A percentile compares a stretch with the other conserved stretches of the same genome.
These are phyloP conservation scores for Pomacea canaliculata DNA, from an alignment of 2,888 invertebrate species.

Conservation along the genomic window DNA sequence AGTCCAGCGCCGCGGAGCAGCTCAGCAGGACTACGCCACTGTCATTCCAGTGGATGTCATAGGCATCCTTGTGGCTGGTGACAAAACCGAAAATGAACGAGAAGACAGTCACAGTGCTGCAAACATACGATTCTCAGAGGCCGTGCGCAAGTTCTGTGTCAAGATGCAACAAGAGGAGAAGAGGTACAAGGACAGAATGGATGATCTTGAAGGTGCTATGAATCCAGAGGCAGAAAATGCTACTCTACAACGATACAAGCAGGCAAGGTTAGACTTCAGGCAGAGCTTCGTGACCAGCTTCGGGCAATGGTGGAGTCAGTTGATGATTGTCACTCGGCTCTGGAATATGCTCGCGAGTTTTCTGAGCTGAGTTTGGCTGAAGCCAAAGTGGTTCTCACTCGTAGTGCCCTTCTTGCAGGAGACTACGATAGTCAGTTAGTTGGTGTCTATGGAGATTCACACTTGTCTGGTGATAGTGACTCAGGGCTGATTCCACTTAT, in stretches of 20 bases:
- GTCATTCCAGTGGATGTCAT: constrained; percentile 62
- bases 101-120: constrained; percentile 55
- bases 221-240: constrained; percentile 63
- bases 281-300: constrained; percentile 62
- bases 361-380: constrained; percentile 61
- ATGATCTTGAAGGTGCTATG: constrained; percentile 57
- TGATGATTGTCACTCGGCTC: constrained; percentile 57
- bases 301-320: constrained; percentile 54
- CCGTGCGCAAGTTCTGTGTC: constrained; percentile 57
- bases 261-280: constrained; percentile 54
- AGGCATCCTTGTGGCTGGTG: constrained; percentile 59
- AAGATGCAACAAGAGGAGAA: constrained; percentile 63
- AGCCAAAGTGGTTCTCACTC: constrained; percentile 58
- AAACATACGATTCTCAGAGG: constrained; percentile 59
- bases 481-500: constrained; percentile 64
- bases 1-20: constrained; percentile 60
- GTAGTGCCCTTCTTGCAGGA: constrained; percentile 56
- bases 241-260: constrained; percentile 51
- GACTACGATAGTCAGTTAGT: constrained; percentile 61
- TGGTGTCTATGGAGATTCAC: constrained; percentile 62
- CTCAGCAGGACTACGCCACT: constrained; percentile 56
- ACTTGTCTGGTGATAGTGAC: constrained; percentile 47
- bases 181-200: constrained; percentile 55
- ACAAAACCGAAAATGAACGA: constrained; percentile 50
- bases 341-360: constrained; percentile 62